Conservation (phyloP, 2,113 vertebrate species). For the Microtus montanus region DNA sequence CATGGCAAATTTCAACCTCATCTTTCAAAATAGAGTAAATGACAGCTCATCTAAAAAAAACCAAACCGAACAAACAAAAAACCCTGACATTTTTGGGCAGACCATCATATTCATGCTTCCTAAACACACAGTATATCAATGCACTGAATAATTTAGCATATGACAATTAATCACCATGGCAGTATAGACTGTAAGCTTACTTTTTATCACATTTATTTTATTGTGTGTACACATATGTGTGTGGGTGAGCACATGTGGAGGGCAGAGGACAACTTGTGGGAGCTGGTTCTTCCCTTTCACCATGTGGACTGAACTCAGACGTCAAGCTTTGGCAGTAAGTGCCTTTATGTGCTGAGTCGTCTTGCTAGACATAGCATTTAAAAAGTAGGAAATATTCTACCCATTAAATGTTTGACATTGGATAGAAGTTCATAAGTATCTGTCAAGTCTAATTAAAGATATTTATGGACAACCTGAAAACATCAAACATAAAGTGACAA, state of each 20-base stretch:
- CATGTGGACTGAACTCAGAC: neutral
- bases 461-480: conserved; percentile 53
- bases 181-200: neutral
- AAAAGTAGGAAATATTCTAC: conserved; percentile 20
- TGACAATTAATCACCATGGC: neutral
- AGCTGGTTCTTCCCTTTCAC: neutral
- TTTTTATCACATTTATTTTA: neutral
- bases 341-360: neutral
- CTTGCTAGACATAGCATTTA: neutral
- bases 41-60: neutral
- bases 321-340: neutral
- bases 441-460: conserved; percentile 41
- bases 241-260: neutral
- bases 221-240: neutral
- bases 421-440: conserved; percentile 51
- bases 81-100: neutral
- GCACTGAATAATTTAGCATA: neutral
- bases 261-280: neutral
- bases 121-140: conserved; percentile 12
- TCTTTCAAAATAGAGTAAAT: conserved; percentile 42
- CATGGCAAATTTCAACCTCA: neutral
- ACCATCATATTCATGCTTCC: neutral
- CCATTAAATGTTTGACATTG: neutral
- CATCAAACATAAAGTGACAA: neutral
- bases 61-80: neutral